Percentiles rank a stretch among this genome's conserved stretches.
Evolutionary conservation across 1,140 invertebrate species (phyloP).

Genomic region (Proales similis): DNA sequence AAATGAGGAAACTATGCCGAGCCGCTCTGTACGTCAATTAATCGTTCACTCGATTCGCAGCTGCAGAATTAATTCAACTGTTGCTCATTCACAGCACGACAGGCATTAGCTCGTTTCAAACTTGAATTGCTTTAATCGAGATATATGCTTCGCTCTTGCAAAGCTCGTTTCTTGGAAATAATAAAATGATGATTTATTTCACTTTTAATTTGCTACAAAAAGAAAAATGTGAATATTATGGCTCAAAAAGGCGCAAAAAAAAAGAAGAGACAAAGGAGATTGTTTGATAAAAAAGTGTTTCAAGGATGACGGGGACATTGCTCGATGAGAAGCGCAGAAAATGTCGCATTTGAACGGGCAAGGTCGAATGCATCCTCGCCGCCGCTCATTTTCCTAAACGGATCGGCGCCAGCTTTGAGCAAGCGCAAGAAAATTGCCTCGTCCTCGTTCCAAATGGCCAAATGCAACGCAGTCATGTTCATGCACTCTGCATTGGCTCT

Average conservation of each 20-base stretch:
- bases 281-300: neutral
- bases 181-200: too few species aligned
- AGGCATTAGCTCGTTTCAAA: too few species aligned
- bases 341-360: conserved; percentile 40
- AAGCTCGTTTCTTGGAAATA: too few species aligned
- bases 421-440: conserved; percentile 39
- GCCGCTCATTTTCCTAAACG: conserved; percentile 44
- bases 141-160: too few species aligned
- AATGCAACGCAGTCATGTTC: conserved; percentile 48
- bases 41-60: too few species aligned
- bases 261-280: neutral
- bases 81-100: too few species aligned
- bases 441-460: conserved; percentile 51
- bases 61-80: too few species aligned
- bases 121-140: too few species aligned
- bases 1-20: conserved; percentile 13
- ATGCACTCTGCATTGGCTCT: conserved; percentile 47
- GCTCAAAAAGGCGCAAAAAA: conserved; percentile 25
- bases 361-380: conserved; percentile 43
- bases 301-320: neutral
- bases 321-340: conserved; percentile 11
- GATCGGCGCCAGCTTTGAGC: conserved; percentile 46
- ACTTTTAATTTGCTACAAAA: too few species aligned
- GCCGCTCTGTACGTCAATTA: too few species aligned
- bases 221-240: too few species aligned